Percentiles rank a stretch among this genome's conserved stretches.
phyloP scores from a whole-genome alignment of 1,140 invertebrate species.

The Battus philenor region DNA sequence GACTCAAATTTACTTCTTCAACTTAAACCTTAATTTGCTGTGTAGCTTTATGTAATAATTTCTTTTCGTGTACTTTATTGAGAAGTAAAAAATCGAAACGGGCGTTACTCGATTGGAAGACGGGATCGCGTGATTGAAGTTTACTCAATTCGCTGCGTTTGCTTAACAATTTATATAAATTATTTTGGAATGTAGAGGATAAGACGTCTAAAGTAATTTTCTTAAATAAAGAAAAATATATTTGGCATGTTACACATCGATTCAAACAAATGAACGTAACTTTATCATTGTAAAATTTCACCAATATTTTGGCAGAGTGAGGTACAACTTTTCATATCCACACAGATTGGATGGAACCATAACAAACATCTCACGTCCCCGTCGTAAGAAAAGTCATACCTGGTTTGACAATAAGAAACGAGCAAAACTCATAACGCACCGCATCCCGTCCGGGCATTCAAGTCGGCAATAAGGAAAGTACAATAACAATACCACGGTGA shows the following conservation, averaged over 20 bases:
- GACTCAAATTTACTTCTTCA: conserved; percentile 16
- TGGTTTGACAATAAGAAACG: conserved; percentile 22
- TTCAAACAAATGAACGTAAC: too few relatives aligned
- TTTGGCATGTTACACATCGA: too few relatives aligned
- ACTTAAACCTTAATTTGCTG: conserved; percentile 17
- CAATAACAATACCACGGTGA: conserved; percentile 25
- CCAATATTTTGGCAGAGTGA: too few relatives aligned
- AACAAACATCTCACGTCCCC: too few relatives aligned
- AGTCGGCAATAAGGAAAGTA: conserved; percentile 33
- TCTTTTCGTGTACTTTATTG: conserved; percentile 16
- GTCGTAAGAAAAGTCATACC: conserved; percentile 5
- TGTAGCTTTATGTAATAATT: conserved; percentile 21
- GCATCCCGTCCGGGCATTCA: conserved; percentile 24
- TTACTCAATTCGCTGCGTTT: conserved; percentile 59
- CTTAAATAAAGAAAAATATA: too few relatives aligned
- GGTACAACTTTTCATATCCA: too few relatives aligned
- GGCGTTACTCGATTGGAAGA: conserved; percentile 42
- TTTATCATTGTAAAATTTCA: too few relatives aligned
- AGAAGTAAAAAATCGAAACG: conserved; percentile 31
- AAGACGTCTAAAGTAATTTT: conserved; percentile 17
- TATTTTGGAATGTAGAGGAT: conserved; percentile 49
- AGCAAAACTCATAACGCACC: conserved; percentile 28
- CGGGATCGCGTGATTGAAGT: conserved; percentile 57
- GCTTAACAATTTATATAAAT: conserved; percentile 63
- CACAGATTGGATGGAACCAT: too few relatives aligned